Evolutionary conservation across 2,797 vertebrate genomes (phyloP).

Genomic region (Percopsis omiscomaycus): DNA sequence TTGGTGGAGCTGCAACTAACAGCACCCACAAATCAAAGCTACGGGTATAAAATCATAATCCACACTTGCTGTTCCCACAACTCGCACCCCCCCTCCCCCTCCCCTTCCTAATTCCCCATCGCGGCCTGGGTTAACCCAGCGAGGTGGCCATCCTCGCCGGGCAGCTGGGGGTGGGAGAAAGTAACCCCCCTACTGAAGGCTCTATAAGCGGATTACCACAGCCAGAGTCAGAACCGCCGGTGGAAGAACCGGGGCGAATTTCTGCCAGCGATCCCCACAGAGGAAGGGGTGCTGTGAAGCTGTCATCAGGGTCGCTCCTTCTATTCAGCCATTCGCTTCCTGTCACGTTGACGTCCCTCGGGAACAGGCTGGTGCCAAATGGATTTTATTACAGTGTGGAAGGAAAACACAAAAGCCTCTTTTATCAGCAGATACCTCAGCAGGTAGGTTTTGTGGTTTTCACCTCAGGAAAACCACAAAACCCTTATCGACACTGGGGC

Average conservation of each 20-base stretch:
- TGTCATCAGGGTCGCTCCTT: conserved; percentile 13
- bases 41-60: conserved; percentile 2
- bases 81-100: no score
- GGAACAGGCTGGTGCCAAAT: conserved; percentile 8
- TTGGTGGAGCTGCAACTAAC: background rate
- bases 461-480: background rate
- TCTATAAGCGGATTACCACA: conserved; percentile 6
- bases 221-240: background rate
- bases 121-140: background rate
- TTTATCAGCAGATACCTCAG: conserved; percentile 2
- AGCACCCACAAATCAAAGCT: background rate
- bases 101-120: background rate
- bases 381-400: conserved; percentile 14
- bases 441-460: background rate
- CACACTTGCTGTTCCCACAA: background rate
- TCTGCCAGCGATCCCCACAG: background rate
- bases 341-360: conserved; percentile 2
- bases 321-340: conserved; percentile 4
- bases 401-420: background rate
- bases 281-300: conserved; percentile 9
- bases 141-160: background rate
- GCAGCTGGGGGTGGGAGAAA: background rate
- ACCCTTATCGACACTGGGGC: background rate
- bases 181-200: conserved; percentile 1
- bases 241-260: background rate